These are phyloP conservation scores for Drosophila neonasuta DNA, from an alignment of 2,888 invertebrate genomes.

Conservation along the genomic window DNA sequence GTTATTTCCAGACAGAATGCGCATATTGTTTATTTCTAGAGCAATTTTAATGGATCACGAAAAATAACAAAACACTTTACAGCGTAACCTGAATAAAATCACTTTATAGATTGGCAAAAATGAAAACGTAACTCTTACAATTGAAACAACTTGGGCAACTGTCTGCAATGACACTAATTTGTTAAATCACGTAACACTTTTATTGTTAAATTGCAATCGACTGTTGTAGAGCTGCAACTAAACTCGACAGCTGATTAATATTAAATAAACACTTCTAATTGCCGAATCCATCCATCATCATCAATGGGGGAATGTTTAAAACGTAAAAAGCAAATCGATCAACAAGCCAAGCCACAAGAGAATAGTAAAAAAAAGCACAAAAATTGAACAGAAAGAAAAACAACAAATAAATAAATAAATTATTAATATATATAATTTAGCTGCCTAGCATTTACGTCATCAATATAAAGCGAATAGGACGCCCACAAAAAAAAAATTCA, in stretches of 20 bases:
- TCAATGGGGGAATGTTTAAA: conserved; percentile 22
- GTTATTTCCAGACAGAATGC: background rate
- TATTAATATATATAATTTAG: conserved; percentile 21
- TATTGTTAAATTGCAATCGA: background rate
- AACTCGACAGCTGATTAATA: conserved; percentile 20
- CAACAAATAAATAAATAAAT: conserved; percentile 12
- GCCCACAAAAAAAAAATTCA: conserved; percentile 43
- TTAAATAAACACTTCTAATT: conserved; percentile 22
- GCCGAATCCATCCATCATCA: conserved; percentile 11
- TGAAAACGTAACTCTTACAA: background rate
- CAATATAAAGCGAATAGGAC: conserved; percentile 21
- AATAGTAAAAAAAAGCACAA: background rate
- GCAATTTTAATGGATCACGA: background rate
- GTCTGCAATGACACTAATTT: background rate
- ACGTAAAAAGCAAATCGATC: conserved; percentile 32
- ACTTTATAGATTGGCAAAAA: background rate
- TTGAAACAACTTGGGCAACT: background rate
- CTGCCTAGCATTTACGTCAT: conserved; percentile 38
- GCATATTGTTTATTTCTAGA: background rate
- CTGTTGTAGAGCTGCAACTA: background rate
- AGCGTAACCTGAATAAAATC: background rate
- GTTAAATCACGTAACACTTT: background rate
- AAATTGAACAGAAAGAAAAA: background rate
- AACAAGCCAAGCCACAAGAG: conserved; percentile 7
- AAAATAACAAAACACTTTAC: background rate